A percentile compares a stretch with the other conserved stretches of the same genome.
Evolutionary conservation across 1,140 invertebrate species (phyloP).

Genomic region (Heliconius congener): DNA sequence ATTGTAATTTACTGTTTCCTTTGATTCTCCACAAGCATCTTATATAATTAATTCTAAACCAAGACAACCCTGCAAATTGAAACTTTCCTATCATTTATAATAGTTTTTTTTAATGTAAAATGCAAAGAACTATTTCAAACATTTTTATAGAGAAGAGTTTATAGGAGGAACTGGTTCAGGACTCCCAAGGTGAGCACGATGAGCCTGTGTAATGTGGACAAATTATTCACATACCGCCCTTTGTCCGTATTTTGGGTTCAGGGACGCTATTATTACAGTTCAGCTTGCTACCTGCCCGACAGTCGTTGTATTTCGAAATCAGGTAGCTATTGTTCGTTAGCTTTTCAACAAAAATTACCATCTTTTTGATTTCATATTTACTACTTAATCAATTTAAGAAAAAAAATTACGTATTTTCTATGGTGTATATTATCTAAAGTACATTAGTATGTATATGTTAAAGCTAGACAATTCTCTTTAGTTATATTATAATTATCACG

Average conservation of each 20-base stretch:
- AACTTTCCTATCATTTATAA: background rate
- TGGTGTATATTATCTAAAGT: background rate
- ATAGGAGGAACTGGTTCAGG: constrained; percentile 56
- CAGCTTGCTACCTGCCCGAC: constrained; percentile 55
- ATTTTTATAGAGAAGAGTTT: constrained; percentile 45
- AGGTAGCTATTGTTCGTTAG: constrained; percentile 44
- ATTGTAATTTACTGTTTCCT: background rate
- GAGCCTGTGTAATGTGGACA: constrained; percentile 63
- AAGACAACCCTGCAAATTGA: background rate
- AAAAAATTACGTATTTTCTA: background rate
- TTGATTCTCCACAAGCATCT: background rate
- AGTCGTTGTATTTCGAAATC: constrained; percentile 43
- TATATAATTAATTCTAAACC: background rate
- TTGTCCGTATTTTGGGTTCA: constrained; percentile 70
- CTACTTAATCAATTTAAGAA: background rate
- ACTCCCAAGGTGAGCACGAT: constrained; percentile 65
- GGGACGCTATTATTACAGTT: constrained; percentile 49
- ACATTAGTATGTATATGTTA: background rate
- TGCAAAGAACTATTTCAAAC: background rate
- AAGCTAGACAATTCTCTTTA: background rate
- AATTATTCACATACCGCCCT: constrained; percentile 72
- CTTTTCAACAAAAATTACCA: constrained; percentile 26
- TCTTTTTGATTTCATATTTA: constrained; percentile 1
- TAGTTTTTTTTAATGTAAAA: background rate
- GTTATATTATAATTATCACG: background rate